Evolutionary conservation across 2,113 vertebrate species (phyloP).

Genomic region (Ramphastos sulfuratus): DNA sequence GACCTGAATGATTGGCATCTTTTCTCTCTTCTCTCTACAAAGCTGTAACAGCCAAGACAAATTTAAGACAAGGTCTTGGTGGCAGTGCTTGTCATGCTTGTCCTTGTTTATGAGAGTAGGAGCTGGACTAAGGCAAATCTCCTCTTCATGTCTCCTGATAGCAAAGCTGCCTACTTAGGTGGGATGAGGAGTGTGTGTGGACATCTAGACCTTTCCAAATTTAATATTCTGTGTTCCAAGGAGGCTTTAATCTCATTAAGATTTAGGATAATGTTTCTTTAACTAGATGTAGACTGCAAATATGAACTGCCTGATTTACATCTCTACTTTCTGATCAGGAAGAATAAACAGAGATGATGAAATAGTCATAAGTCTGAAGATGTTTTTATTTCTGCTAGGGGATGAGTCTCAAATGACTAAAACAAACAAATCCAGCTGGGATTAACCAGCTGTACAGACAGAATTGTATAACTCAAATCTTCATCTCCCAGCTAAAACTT

Average conservation of each 20-base stretch:
- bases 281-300: neutral
- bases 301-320: neutral
- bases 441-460: neutral
- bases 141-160: neutral
- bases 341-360: conserved; percentile 44
- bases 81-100: neutral
- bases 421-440: neutral
- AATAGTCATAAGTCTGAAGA: conserved; percentile 28
- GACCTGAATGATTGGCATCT: neutral
- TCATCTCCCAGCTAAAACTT: neutral
- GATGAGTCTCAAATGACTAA: conserved; percentile 28
- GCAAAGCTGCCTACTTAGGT: neutral
- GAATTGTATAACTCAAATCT: neutral
- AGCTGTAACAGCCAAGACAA: neutral
- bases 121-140: neutral
- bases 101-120: neutral
- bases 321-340: neutral
- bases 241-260: neutral
- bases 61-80: neutral
- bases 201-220: neutral
- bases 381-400: conserved; percentile 44
- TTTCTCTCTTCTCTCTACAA: neutral
- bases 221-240: neutral
- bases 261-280: neutral
- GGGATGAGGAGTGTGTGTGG: neutral